A percentile compares a stretch with the other conserved stretches of the same genome.
Evolutionary conservation across 2,888 invertebrate species (phyloP).

Genomic region (Oscheius sp.): DNA sequence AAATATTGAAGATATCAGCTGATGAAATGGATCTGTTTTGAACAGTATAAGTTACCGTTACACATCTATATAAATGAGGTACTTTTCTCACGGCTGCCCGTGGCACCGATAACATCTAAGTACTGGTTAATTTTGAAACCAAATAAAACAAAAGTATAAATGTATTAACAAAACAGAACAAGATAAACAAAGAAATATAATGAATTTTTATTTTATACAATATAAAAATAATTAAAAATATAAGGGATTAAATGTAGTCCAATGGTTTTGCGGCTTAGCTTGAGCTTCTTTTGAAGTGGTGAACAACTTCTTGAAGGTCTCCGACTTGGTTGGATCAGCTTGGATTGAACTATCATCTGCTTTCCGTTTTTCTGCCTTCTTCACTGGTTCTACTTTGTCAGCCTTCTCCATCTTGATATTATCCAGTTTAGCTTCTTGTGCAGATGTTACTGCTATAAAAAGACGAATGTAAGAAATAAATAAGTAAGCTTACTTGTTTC

Average conservation of each 20-base stretch:
- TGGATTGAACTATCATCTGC: constrained; percentile 60
- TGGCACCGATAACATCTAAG: constrained; percentile 55
- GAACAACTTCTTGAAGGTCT: constrained; percentile 93
- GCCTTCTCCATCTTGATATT: not conserved
- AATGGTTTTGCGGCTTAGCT: constrained; percentile 89
- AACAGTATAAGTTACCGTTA: not conserved
- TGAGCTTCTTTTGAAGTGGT: constrained; percentile 89
- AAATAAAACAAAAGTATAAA: not conserved
- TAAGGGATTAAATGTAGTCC: constrained; percentile 95
- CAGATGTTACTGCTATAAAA: not conserved
- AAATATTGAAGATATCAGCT: constrained; percentile 49
- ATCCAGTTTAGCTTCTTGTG: too few relatives aligned
- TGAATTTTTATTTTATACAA: not conserved
- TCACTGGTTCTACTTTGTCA: constrained; percentile 1
- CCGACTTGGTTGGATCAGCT: constrained; percentile 87
- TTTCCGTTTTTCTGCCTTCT: constrained; percentile 59
- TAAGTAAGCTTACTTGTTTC: not conserved
- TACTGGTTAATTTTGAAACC: too few relatives aligned
- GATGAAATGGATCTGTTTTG: constrained; percentile 44
- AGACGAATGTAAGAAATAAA: not conserved
- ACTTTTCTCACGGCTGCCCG: constrained; percentile 38
- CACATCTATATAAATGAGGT: constrained; percentile 12
- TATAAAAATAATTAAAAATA: constrained; percentile 71
- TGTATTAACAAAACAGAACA: not conserved
- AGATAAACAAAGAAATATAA: not conserved